phyloP scores from a whole-genome alignment of 2,888 invertebrate species.

The Oscheius sp. region DNA sequence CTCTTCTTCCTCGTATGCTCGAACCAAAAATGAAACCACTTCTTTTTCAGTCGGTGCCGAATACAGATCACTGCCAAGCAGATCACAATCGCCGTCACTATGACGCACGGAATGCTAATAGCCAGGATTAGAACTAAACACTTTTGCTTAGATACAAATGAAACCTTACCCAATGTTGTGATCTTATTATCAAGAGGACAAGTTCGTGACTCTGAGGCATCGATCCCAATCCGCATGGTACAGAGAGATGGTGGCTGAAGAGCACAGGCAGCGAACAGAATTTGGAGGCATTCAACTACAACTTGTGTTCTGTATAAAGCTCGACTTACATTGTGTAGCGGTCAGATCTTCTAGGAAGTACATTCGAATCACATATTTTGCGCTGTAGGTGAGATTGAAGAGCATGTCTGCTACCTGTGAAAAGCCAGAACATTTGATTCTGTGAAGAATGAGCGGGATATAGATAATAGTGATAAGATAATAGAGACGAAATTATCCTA shows the following conservation, averaged over 20 bases:
- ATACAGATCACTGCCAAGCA: not conserved
- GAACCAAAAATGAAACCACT: constrained; percentile 19
- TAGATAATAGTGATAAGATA: not conserved
- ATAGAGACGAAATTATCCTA: not conserved
- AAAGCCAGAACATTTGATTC: no score
- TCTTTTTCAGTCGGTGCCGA: constrained; percentile 2
- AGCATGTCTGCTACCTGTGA: constrained; percentile 3
- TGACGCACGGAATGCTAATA: constrained; percentile 4
- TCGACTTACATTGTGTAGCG: not conserved
- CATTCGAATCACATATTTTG: constrained; percentile 10
- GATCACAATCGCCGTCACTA: not conserved
- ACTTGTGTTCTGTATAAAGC: not conserved
- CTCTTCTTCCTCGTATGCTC: constrained; percentile 11
- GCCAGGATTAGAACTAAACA: constrained; percentile 1
- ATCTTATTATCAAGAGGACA: not conserved
- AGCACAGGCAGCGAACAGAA: constrained; percentile 9
- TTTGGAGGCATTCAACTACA: not conserved
- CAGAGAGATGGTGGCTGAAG: not conserved
- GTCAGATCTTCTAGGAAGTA: not conserved
- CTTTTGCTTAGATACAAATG: not conserved
- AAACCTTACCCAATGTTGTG: constrained; percentile 1
- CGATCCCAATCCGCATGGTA: not conserved
- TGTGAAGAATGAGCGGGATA: not conserved
- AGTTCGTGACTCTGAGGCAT: not conserved
- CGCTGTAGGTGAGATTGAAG: constrained; percentile 4